A percentile compares a stretch with the other conserved stretches of the same genome.
These are phyloP conservation scores for Aporophyla lueneburgensis DNA, from an alignment of 2,888 invertebrate genomes.

Conservation along the genomic window DNA sequence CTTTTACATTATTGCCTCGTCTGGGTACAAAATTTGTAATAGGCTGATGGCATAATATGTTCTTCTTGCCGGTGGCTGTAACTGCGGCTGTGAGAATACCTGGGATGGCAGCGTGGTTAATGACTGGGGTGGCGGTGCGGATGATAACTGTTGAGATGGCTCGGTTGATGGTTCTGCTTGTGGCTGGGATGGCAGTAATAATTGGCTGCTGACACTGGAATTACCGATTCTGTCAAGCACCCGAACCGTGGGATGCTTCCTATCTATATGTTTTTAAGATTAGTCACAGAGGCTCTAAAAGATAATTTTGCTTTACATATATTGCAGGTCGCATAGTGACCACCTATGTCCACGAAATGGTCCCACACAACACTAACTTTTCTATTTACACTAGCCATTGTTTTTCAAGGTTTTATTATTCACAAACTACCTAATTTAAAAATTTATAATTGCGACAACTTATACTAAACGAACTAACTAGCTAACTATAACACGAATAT, in stretches of 20 bases:
- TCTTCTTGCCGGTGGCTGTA: background rate
- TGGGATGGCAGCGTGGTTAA: background rate
- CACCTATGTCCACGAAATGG: background rate
- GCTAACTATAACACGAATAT: too few species aligned
- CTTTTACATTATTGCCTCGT: background rate
- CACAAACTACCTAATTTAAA: too few species aligned
- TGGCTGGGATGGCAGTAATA: background rate
- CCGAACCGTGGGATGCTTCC: slow-evolving; percentile 5
- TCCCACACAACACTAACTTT: slow-evolving; percentile 2
- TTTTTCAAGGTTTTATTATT: background rate
- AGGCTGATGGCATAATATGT: slow-evolving; percentile 11
- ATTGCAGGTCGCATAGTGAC: background rate
- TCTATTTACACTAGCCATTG: background rate
- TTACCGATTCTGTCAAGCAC: background rate
- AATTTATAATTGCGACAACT: too few species aligned
- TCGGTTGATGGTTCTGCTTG: background rate
- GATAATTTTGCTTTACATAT: slow-evolving; percentile 1
- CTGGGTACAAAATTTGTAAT: slow-evolving; percentile 10
- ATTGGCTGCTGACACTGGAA: background rate
- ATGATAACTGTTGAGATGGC: background rate
- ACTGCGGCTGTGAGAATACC: background rate
- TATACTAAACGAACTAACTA: too few species aligned
- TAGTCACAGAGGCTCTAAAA: background rate
- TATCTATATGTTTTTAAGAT: background rate
- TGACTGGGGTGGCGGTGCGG: background rate